Evolutionary conservation across 2,797 vertebrate species (phyloP).

Genomic region (Eurystomus glaucurus): DNA sequence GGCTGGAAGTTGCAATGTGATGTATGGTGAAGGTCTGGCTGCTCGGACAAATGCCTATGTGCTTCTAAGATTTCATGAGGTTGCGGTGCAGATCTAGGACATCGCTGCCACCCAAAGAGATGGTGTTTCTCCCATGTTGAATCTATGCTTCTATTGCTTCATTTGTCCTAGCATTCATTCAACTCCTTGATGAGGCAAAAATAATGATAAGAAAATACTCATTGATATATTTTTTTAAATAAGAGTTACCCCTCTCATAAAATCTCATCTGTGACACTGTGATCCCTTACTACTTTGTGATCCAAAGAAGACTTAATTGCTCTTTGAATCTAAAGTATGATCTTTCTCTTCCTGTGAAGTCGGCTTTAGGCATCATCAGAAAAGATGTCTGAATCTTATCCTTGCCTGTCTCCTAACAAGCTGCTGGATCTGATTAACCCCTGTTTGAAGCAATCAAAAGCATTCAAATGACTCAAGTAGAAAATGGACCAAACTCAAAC

Average conservation of each 20-base stretch:
- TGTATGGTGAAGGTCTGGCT: neutral
- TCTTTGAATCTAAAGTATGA: neutral
- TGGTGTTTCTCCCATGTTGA: neutral
- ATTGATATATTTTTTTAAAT: neutral
- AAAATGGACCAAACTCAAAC: neutral
- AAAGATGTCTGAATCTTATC: neutral
- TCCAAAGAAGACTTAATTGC: neutral
- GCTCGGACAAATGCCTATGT: neutral
- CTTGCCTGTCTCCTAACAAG: neutral
- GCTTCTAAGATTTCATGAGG: neutral
- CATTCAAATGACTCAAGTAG: neutral
- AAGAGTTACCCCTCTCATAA: neutral
- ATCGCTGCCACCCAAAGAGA: fast-evolving
- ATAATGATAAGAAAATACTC: neutral
- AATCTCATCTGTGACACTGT: neutral
- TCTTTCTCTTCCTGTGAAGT: neutral
- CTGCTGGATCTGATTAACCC: neutral
- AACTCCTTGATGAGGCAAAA: neutral
- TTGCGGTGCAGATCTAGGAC: neutral
- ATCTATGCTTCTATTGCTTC: neutral
- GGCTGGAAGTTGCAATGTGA: neutral
- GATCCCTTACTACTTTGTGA: neutral
- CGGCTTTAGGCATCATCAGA: neutral
- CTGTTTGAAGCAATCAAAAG: neutral
- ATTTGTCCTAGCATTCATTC: neutral